Evolutionary conservation across 1,140 invertebrate species (phyloP).

Genomic region (Zelostemma sp.): DNA sequence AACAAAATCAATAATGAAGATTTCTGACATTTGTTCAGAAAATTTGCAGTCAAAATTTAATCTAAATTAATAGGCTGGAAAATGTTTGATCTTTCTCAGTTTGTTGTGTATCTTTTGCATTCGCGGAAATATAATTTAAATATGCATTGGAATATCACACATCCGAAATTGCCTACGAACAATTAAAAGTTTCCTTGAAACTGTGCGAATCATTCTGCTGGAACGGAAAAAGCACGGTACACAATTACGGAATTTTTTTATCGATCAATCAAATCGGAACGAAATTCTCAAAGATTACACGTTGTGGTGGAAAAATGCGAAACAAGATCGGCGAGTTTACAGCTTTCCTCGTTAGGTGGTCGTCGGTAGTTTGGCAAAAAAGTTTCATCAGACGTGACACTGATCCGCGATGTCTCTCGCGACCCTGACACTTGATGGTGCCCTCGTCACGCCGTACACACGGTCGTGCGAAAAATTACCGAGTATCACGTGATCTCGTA

Average conservation of each 20-base stretch:
- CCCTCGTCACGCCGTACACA: background rate
- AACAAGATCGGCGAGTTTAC: background rate
- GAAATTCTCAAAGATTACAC: background rate
- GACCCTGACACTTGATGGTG: constrained; percentile 25
- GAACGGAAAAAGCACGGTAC: background rate
- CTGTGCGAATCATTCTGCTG: background rate
- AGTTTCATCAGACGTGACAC: background rate
- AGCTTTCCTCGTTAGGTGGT: constrained; percentile 14
- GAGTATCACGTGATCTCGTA: constrained; percentile 31
- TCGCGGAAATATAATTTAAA: no score
- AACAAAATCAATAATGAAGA: no score
- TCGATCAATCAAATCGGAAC: background rate
- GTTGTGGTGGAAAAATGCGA: background rate
- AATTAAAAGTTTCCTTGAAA: no score
- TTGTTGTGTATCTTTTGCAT: no score
- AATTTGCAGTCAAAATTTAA: no score
- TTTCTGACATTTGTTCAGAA: no score
- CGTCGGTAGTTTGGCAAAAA: background rate
- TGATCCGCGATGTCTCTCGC: constrained; percentile 13
- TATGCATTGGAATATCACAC: no score
- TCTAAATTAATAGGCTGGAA: no score
- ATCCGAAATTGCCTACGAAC: no score
- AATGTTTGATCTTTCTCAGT: no score
- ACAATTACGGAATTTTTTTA: background rate
- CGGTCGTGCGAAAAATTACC: constrained; percentile 19